phyloP scores from a whole-genome alignment of 92 coral and sea anemone species.

The Bergia puertoricense region DNA sequence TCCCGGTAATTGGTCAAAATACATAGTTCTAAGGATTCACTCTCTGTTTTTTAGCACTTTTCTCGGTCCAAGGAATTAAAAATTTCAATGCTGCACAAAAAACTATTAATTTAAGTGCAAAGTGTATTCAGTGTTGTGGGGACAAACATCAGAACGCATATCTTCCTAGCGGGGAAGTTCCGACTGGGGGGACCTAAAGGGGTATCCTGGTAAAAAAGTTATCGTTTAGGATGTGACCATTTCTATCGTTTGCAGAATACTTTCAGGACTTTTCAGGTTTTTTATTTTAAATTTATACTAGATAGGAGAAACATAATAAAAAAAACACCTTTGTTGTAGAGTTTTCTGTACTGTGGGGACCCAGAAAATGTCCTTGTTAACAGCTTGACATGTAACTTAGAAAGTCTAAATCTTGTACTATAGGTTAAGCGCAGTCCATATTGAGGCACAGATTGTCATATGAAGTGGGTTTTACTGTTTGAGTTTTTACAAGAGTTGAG shows the following conservation, averaged over 20 bases:
- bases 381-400: no score
- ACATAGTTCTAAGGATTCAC: neutral
- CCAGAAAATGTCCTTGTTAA: no score
- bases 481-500: conserved; percentile 4
- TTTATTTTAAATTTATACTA: no score
- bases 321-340: no score
- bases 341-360: no score
- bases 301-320: no score
- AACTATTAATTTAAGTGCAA: no score
- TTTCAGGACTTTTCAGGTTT: no score
- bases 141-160: neutral
- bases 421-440: neutral
- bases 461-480: neutral
- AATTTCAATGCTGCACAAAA: no score
- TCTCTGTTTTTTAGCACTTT: neutral
- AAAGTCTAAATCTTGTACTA: no score
- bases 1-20: neutral
- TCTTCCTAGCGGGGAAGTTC: neutral
- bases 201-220: neutral
- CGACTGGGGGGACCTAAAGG: neutral
- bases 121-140: no score
- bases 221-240: neutral
- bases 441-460: neutral
- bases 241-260: neutral
- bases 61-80: neutral